These are phyloP conservation scores for Drosophila subquinaria DNA, from an alignment of 2,888 invertebrate species.

Conservation along the genomic window DNA sequence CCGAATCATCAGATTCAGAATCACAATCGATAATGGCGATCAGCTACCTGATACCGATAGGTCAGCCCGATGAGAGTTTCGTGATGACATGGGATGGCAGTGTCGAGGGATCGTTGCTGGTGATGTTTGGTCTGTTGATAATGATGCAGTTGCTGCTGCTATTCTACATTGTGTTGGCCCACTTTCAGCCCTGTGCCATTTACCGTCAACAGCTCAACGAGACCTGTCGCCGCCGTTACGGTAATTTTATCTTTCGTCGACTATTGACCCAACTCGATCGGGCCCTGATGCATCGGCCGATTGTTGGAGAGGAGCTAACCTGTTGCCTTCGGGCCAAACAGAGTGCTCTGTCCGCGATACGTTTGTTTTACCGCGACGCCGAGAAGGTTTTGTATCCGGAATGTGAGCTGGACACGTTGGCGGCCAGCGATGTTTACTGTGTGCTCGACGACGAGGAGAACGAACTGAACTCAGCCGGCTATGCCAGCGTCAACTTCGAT, in stretches of 20 bases:
- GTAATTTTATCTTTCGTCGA: conserved; percentile 57
- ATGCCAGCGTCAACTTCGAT: conserved; percentile 29
- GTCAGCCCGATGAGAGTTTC: conserved; percentile 1
- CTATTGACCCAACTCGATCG: conserved; percentile 50
- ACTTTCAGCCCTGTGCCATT: conserved; percentile 27
- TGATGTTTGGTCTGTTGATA: conserved; percentile 36
- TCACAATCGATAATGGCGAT: conserved; percentile 17
- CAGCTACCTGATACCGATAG: conserved; percentile 5
- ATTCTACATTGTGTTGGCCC: conserved; percentile 31
- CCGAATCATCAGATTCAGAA: background rate
- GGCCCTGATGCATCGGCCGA: conserved; percentile 14
- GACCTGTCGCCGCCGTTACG: conserved; percentile 38
- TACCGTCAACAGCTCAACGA: conserved; percentile 34
- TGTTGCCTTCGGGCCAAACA: conserved; percentile 24
- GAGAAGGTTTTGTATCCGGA: conserved; percentile 49
- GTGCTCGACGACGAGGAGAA: conserved; percentile 52
- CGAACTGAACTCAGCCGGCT: conserved; percentile 43
- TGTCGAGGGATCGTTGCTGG: conserved; percentile 38
- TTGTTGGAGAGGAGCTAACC: conserved; percentile 18
- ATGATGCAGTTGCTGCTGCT: conserved; percentile 45
- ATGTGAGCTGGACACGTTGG: conserved; percentile 20
- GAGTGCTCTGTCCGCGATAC: conserved; percentile 35
- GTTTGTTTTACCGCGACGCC: conserved; percentile 53
- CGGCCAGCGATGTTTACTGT: conserved; percentile 41
- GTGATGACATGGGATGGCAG: conserved; percentile 31